These are phyloP conservation scores for Mesorhabditis belari DNA, from an alignment of 2,888 invertebrate genomes.

Conservation along the genomic window DNA sequence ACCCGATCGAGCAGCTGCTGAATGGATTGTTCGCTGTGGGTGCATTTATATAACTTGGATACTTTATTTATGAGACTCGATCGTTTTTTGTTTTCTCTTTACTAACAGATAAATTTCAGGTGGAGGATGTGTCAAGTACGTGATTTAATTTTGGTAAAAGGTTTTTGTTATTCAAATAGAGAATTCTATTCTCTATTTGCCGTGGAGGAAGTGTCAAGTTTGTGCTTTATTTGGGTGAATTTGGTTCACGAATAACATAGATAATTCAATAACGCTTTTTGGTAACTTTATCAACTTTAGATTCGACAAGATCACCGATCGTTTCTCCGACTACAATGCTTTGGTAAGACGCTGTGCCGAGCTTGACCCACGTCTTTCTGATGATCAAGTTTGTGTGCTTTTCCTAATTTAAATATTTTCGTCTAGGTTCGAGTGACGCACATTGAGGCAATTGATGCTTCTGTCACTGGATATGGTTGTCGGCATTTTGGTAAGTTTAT, in stretches of 20 bases:
- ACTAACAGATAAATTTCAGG: too few relatives aligned
- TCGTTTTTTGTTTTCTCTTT: too few relatives aligned
- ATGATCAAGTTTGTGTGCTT: conserved; percentile 16
- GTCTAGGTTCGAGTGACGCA: conserved; percentile 22
- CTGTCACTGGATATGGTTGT: conserved; percentile 40
- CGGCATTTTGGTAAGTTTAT: conserved; percentile 29
- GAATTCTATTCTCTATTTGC: background rate
- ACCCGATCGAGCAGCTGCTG: conserved; percentile 82
- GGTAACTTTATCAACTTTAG: conserved; percentile 4
- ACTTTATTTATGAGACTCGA: too few relatives aligned
- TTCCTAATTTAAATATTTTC: background rate
- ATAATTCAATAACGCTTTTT: background rate
- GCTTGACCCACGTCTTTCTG: conserved; percentile 31
- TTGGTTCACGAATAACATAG: background rate
- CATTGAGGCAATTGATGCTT: conserved; percentile 27
- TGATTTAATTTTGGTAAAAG: conserved; percentile 67
- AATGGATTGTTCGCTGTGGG: conserved; percentile 87
- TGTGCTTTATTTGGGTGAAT: background rate
- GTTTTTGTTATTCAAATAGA: background rate
- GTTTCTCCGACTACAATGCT: conserved; percentile 36
- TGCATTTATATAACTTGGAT: too few relatives aligned
- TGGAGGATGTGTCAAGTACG: conserved; percentile 20
- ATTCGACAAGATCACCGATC: conserved; percentile 26
- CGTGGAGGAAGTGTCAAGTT: background rate
- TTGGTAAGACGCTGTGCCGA: conserved; percentile 36